Base-by-base conservation (phyloP, 2,113 vertebrate species). In the Nycticorax nycticorax region DNA sequence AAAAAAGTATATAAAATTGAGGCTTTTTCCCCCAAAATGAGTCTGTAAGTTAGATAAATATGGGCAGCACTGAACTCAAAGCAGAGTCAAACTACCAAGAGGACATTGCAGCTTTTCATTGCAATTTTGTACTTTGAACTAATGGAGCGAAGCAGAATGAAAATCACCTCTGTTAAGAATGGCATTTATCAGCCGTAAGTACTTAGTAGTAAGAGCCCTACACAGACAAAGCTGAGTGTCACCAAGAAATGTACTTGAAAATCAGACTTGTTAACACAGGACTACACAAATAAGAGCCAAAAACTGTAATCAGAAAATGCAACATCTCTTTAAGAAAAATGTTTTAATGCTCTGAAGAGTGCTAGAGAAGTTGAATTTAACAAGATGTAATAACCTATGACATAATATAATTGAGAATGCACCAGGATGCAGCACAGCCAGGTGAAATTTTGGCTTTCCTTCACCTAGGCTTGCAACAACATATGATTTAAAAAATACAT, bases 81-180 rank as follows among this genome's bases (percentile, higher is more conserved):
- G 94, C 79, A 87, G 86, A 96, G 88, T 94, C 94, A 96, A 97
- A 96, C 93, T 91, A 89, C 92, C 85, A 87, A 91, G 66, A 97
- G 91, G 95, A 95, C 95, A 89, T 83, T 91, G 92, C 89, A 95
- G 95, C 80, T 92, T 94, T 95, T 96, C 83, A 87, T 93, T 94
- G 83, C 89, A 96, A 93, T 96, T 96, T 97, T 96, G 89, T 96
- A 92, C 94, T 97, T 96, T 89, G 95, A 92, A 86, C 88, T 96
- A 96, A 97, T 97, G 92, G 94, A 97, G 90, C 78, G 59, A 89
- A 93, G 83, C 94, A 96, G 90, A 96, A 96, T 97, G 96, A 91
- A 97, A 96, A 97, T 96, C 95, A 97, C 95, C 94, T 96, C 91
- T 91, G 90, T 96, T 97, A 95, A 96, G 95, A 96, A 96, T 93